These are phyloP conservation scores for Chionomys nivalis DNA, from an alignment of 2,113 vertebrate genomes.

Conservation along the genomic window DNA sequence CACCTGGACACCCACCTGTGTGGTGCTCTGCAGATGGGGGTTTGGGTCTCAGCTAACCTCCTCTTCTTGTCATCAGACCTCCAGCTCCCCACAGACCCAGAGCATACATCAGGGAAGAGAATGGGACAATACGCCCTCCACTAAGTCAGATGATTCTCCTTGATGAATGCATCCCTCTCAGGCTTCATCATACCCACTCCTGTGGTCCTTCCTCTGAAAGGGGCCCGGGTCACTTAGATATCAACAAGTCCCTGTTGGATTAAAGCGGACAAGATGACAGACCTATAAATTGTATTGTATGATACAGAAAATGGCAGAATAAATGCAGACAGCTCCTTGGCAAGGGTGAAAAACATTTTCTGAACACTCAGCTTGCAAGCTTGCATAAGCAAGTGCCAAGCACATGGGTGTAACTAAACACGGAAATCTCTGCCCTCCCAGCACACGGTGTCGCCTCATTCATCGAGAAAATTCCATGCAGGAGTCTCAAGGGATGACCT, in stretches of 20 bases:
- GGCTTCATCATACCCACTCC: background rate
- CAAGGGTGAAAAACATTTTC: background rate
- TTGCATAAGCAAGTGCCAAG: background rate
- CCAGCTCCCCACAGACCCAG: background rate
- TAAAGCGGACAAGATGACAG: slow-evolving; percentile 6
- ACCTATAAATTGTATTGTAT: background rate
- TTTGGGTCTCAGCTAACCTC: background rate
- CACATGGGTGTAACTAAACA: background rate
- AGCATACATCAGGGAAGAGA: background rate
- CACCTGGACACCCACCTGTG: background rate
- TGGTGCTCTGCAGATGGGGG: background rate
- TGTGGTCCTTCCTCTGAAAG: background rate
- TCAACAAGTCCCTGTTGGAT: slow-evolving; percentile 6
- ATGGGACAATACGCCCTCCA: background rate
- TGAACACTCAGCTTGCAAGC: background rate
- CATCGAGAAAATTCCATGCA: background rate
- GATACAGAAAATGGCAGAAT: background rate
- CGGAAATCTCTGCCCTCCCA: background rate
- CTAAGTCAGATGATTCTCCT: background rate
- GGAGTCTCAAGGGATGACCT: background rate
- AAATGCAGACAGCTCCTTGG: background rate
- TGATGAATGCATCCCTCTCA: background rate
- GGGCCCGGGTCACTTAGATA: background rate
- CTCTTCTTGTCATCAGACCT: background rate
- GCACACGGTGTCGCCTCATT: background rate